These are phyloP conservation scores for Drosophila prolongata DNA, from an alignment of 2,888 invertebrate genomes.

Conservation along the genomic window DNA sequence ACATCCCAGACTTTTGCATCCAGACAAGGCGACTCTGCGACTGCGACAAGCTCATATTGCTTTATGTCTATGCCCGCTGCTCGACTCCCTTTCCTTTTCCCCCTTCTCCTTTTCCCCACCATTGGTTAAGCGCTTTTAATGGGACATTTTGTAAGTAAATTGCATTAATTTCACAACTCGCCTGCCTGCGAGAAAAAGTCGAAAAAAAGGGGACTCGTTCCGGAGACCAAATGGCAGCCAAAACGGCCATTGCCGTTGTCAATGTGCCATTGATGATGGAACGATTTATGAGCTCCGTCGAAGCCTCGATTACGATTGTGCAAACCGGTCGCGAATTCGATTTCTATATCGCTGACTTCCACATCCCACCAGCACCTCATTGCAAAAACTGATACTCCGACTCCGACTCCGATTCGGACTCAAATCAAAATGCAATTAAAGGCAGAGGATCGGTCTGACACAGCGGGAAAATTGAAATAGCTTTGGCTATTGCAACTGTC, in stretches of 20 bases:
- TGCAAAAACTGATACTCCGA: no score
- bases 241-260: conserved; percentile 54
- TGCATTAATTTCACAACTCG: conserved; percentile 72
- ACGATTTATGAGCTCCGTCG: conserved; percentile 68
- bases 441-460: conserved; percentile 45
- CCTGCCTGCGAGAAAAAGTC: conserved; percentile 10
- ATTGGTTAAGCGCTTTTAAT: conserved; percentile 69
- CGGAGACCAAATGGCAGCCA: conserved; percentile 13
- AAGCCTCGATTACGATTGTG: conserved; percentile 41
- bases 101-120: neutral
- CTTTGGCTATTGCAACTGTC: conserved; percentile 24
- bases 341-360: conserved; percentile 19
- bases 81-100: neutral
- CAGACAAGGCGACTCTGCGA: conserved; percentile 53
- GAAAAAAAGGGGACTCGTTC: neutral
- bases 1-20: neutral
- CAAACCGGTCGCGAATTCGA: conserved; percentile 44
- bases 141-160: conserved; percentile 75
- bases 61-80: conserved; percentile 21
- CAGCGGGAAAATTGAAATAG: conserved; percentile 26
- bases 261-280: conserved; percentile 75
- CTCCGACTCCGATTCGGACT: neutral
- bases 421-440: conserved; percentile 70
- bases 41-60: conserved; percentile 74
- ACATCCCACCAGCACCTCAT: neutral